Percentiles rank a stretch among this genome's conserved stretches.
Evolutionary conservation across 2,113 vertebrate genomes (phyloP).

Genomic region (Eleginops maclovinus): DNA sequence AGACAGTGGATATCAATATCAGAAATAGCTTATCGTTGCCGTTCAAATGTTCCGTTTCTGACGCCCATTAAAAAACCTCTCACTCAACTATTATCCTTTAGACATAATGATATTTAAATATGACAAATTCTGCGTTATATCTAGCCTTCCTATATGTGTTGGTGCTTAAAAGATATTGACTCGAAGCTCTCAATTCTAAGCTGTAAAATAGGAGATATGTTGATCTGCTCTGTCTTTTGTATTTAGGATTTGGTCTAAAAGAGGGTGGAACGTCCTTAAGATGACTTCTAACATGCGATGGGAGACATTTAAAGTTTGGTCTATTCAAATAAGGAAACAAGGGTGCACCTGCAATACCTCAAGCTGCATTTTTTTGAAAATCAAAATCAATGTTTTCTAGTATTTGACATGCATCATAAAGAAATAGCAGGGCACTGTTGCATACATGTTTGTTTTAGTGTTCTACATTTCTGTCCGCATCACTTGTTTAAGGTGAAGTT

Average conservation of each 20-base stretch:
- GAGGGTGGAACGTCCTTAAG: too few species aligned
- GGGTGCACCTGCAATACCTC: neutral
- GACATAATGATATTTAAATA: neutral
- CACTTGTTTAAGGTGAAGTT: neutral
- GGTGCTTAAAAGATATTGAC: too few species aligned
- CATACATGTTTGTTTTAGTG: neutral
- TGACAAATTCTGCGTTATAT: too few species aligned
- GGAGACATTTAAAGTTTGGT: neutral
- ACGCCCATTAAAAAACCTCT: neutral
- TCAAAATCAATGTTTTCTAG: neutral
- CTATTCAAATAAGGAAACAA: neutral
- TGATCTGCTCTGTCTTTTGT: too few species aligned
- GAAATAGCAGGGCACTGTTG: neutral
- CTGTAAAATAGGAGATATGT: too few species aligned
- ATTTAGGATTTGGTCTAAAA: too few species aligned
- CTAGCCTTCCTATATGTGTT: too few species aligned
- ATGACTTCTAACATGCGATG: too few species aligned
- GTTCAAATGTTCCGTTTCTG: neutral
- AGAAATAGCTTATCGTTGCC: neutral
- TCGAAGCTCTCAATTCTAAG: too few species aligned
- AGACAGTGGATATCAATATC: slow-evolving; percentile 4
- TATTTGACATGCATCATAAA: neutral
- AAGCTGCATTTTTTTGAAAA: neutral
- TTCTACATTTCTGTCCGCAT: neutral
- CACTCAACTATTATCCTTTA: neutral